These are phyloP conservation scores for Aplocera efformata DNA, from an alignment of 2,888 invertebrate genomes.

Conservation along the genomic window DNA sequence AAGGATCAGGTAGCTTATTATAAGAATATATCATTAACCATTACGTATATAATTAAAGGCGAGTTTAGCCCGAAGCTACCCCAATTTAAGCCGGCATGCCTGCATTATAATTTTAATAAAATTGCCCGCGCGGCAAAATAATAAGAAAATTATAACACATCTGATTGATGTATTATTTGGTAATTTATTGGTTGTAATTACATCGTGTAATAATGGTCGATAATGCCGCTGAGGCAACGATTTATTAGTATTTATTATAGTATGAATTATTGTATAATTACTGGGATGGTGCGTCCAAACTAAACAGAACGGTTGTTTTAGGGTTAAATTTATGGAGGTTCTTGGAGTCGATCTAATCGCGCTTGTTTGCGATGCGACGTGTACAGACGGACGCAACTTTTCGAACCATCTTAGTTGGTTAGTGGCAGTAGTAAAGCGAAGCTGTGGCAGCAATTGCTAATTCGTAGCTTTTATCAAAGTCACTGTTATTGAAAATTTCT, in stretches of 20 bases:
- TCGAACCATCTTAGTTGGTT: too few relatives aligned
- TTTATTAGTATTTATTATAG: conserved; percentile 80
- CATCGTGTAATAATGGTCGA: conserved; percentile 77
- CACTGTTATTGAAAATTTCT: too few relatives aligned
- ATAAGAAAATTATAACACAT: conserved; percentile 78
- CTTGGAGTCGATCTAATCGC: conserved; percentile 69
- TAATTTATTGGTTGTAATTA: conserved; percentile 79
- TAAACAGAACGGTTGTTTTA: conserved; percentile 76
- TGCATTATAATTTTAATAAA: conserved; percentile 79
- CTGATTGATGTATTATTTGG: conserved; percentile 81
- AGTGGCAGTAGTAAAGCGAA: too few relatives aligned
- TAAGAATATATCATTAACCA: conserved; percentile 79
- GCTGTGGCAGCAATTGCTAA: too few relatives aligned
- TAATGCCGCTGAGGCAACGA: conserved; percentile 70
- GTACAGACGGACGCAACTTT: conserved; percentile 18
- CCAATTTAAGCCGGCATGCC: conserved; percentile 68
- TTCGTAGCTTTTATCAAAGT: too few relatives aligned
- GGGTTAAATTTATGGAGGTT: conserved; percentile 72
- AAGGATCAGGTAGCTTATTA: conserved; percentile 79
- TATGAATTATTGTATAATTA: conserved; percentile 81
- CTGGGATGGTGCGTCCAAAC: conserved; percentile 74
- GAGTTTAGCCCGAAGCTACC: conserved; percentile 71
- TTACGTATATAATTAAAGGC: conserved; percentile 78
- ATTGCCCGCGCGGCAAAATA: conserved; percentile 67
- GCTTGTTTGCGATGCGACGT: conserved; percentile 48